These are phyloP conservation scores for Tineola bisselliella DNA, from an alignment of 2,888 invertebrate genomes.

Conservation along the genomic window DNA sequence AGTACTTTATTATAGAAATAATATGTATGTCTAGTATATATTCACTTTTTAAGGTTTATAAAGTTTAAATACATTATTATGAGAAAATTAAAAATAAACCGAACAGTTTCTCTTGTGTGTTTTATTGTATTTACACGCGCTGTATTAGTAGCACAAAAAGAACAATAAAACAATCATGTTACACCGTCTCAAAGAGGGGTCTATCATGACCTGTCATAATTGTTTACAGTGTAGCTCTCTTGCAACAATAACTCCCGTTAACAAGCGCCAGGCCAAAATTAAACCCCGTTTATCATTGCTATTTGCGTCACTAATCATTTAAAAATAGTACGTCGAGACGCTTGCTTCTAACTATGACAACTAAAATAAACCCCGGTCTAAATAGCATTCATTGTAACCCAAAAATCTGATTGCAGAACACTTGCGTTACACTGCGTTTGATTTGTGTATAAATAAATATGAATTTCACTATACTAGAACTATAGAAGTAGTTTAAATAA, in stretches of 20 bases:
- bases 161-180: not conserved
- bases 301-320: slow-evolving; percentile 62
- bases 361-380: slow-evolving; percentile 57
- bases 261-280: slow-evolving; percentile 32
- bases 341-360: slow-evolving; percentile 50
- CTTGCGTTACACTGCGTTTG: not conserved
- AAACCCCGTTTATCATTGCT: slow-evolving; percentile 47
- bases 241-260: slow-evolving; percentile 7
- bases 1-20: too few species aligned
- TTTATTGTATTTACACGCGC: too few species aligned
- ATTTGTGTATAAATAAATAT: too few species aligned
- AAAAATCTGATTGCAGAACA: not conserved
- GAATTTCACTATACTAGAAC: too few species aligned
- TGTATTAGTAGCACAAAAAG: not conserved
- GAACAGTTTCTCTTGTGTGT: too few species aligned
- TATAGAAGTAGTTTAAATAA: too few species aligned
- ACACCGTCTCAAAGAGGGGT: not conserved
- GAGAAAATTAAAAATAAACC: too few species aligned
- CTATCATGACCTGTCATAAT: slow-evolving; percentile 32
- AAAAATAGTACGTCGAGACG: slow-evolving; percentile 45
- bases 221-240: slow-evolving; percentile 24
- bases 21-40: too few species aligned
- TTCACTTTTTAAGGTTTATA: too few species aligned
- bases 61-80: too few species aligned
- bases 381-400: slow-evolving; percentile 42